Percentiles rank a stretch among this genome's conserved stretches.
phyloP scores from a whole-genome alignment of 2,797 vertebrate genomes.

The Margarornis squamiger region DNA sequence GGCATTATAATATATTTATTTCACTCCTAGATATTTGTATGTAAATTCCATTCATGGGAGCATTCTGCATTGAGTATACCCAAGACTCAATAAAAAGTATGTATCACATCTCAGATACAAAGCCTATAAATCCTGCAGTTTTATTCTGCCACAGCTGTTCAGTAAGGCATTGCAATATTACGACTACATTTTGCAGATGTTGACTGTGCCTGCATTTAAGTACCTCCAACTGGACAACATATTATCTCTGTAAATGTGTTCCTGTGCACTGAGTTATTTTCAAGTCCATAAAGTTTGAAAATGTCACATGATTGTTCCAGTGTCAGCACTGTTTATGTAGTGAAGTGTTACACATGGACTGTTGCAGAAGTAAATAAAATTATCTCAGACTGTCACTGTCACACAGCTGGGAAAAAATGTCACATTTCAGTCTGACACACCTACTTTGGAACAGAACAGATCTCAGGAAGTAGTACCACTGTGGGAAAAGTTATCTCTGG shows the following conservation, averaged over 20 bases:
- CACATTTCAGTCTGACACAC: neutral
- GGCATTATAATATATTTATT: neutral
- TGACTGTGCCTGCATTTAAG: neutral
- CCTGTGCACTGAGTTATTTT: neutral
- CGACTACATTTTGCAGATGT: neutral
- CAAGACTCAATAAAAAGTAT: neutral
- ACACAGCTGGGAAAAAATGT: neutral
- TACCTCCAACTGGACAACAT: neutral
- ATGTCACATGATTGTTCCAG: neutral
- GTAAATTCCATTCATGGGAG: neutral
- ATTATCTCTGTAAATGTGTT: neutral
- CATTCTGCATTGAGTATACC: neutral
- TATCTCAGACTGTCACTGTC: neutral
- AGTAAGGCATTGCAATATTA: neutral
- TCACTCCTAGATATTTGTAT: neutral
- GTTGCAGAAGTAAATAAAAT: neutral
- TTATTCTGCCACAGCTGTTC: conserved; percentile 21
- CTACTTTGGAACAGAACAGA: neutral
- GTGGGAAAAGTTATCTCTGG: neutral
- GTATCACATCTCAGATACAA: fast-evolving
- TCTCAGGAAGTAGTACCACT: neutral
- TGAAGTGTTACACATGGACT: neutral
- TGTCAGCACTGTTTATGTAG: neutral
- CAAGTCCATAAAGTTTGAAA: conserved; percentile 11
- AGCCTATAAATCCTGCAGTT: neutral